A percentile compares a stretch with the other conserved stretches of the same genome.
These are phyloP conservation scores for Trachemys scripta DNA, from an alignment of 2,113 vertebrate species.

Conservation along the genomic window DNA sequence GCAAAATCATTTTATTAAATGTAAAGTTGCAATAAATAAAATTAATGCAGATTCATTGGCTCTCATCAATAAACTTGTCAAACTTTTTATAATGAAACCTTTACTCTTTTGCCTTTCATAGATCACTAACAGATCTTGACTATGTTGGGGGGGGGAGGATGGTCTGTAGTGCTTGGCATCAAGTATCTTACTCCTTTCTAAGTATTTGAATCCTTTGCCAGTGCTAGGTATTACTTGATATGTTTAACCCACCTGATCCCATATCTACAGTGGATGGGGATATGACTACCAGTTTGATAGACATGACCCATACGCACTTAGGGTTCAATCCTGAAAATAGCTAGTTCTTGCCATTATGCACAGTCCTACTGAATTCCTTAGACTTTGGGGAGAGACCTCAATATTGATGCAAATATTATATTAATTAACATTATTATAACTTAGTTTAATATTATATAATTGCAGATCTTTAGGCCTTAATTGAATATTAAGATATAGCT, in stretches of 20 bases:
- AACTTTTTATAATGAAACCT: rapidly evolving
- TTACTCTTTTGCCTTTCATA: neutral
- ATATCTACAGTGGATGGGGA: neutral
- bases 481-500: neutral
- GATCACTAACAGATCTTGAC: neutral
- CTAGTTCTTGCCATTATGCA: neutral
- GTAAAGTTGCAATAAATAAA: neutral
- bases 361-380: neutral
- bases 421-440: neutral
- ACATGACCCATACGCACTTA: neutral
- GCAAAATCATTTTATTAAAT: neutral
- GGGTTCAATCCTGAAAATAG: neutral
- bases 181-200: neutral
- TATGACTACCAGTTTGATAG: neutral
- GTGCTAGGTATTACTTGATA: neutral
- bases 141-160: neutral
- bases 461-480: neutral
- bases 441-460: neutral
- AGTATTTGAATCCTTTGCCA: rapidly evolving
- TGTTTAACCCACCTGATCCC: neutral
- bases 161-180: neutral
- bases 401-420: neutral
- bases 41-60: neutral
- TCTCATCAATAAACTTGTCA: neutral
- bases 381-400: neutral